Evolutionary conservation across 2,888 invertebrate species (phyloP).

Genomic region (Euclidia mi): DNA sequence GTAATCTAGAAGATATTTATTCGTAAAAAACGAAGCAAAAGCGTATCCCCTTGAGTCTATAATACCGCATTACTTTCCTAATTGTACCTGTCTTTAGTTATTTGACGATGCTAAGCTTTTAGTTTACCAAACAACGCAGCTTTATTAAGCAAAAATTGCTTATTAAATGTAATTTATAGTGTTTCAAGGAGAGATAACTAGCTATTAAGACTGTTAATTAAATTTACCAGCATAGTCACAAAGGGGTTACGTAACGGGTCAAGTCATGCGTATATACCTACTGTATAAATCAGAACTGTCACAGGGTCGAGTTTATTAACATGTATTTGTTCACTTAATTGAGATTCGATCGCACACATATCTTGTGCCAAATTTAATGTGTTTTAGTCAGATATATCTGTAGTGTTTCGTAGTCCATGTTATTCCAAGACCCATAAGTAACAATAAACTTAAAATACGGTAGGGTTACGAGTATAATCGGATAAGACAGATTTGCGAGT

Average conservation of each 20-base stretch:
- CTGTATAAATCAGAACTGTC: too few species aligned
- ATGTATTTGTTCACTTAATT: too few species aligned
- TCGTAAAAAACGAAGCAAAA: slow-evolving; percentile 33
- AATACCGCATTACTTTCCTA: slow-evolving; percentile 28
- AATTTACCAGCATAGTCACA: too few species aligned
- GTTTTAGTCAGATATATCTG: background rate
- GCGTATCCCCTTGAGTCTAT: slow-evolving; percentile 25
- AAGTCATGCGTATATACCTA: too few species aligned
- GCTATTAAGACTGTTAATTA: too few species aligned
- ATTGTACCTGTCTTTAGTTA: slow-evolving; percentile 3
- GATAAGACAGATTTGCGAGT: slow-evolving; percentile 36
- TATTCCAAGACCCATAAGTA: slow-evolving; percentile 20
- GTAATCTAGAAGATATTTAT: slow-evolving; percentile 46
- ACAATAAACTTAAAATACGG: slow-evolving; percentile 34
- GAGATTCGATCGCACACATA: background rate
- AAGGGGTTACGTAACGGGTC: too few species aligned
- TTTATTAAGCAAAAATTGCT: background rate
- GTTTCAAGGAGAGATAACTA: too few species aligned
- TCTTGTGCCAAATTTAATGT: background rate
- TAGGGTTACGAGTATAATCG: slow-evolving; percentile 24
- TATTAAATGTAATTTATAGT: too few species aligned
- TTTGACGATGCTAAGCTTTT: background rate
- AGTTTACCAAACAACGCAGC: background rate
- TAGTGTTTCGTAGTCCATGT: slow-evolving; percentile 8
- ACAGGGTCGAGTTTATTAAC: too few species aligned